Percentiles rank a stretch among this genome's conserved stretches.
phyloP scores from a whole-genome alignment of 2,113 vertebrate species.

The Oryzias woworae region DNA sequence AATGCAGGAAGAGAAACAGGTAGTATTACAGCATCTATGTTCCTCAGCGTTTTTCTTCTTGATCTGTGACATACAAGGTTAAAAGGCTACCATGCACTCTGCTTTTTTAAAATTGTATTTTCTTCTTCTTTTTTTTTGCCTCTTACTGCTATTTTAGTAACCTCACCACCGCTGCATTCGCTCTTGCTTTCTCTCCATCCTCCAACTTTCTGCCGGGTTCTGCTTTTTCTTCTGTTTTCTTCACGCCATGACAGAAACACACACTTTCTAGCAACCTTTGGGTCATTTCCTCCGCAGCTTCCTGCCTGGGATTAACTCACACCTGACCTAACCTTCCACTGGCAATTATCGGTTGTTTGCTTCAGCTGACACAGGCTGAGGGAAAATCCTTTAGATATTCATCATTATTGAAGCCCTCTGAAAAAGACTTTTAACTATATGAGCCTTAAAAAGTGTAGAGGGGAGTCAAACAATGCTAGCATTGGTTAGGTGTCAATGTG shows the following conservation, averaged over 20 bases:
- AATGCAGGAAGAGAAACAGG: conserved; percentile 20
- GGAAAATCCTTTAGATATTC: conserved; percentile 59
- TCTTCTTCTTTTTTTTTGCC: conserved; percentile 34
- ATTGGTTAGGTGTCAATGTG: conserved; percentile 6
- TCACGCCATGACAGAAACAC: conserved; percentile 37
- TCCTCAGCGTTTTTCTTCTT: conserved; percentile 31
- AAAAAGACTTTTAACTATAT: conserved; percentile 45
- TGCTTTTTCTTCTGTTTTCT: conserved; percentile 31
- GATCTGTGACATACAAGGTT: conserved; percentile 70
- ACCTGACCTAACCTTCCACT: conserved; percentile 64
- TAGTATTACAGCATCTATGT: conserved; percentile 24
- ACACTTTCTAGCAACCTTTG: conserved; percentile 48
- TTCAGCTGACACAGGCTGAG: conserved; percentile 57
- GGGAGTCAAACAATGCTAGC: conserved; percentile 15
- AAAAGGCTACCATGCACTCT: conserved; percentile 60
- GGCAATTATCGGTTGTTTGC: conserved; percentile 65
- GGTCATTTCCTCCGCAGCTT: conserved; percentile 57
- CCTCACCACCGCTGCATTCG: conserved; percentile 52
- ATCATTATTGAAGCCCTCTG: conserved; percentile 44
- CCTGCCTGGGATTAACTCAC: conserved; percentile 58
- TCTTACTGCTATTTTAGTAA: conserved; percentile 57
- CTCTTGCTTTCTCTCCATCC: conserved; percentile 48
- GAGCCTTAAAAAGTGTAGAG: conserved; percentile 12
- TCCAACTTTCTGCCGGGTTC: conserved; percentile 25
- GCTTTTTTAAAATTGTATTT: conserved; percentile 6